Conservation (phyloP, 2,113 vertebrate genomes). For the Laticauda colubrina region DNA sequence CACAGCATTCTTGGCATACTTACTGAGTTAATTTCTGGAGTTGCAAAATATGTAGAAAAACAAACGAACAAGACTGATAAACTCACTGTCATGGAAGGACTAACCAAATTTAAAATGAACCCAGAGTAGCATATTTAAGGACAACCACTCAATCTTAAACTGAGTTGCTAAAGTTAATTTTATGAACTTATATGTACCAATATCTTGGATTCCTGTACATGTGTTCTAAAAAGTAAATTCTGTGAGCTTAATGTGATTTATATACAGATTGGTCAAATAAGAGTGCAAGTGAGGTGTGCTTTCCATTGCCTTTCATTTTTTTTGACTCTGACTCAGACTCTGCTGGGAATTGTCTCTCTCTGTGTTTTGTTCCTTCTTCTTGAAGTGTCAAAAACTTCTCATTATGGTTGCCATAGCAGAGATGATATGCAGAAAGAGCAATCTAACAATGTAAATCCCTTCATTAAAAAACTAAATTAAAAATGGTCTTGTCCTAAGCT, state of each 20-base stretch:
- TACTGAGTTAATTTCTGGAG: neutral
- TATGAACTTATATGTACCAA: neutral
- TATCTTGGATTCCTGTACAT: neutral
- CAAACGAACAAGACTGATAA: neutral
- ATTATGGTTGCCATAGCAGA: constrained; percentile 3
- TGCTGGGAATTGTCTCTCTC: neutral
- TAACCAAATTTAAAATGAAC: neutral
- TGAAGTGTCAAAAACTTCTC: constrained; percentile 9
- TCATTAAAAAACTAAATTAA: constrained; percentile 8
- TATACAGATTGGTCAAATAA: neutral
- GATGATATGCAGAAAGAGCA: neutral
- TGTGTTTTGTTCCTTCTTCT: neutral
- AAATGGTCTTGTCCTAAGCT: constrained; percentile 21
- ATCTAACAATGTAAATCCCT: constrained; percentile 7
- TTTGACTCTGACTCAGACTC: neutral
- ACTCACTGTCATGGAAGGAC: neutral
- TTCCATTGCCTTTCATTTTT: neutral
- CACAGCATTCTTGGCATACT: neutral
- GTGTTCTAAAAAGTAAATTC: neutral
- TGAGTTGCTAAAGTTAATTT: neutral
- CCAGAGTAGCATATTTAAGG: neutral
- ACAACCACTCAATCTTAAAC: neutral
- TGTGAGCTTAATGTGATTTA: neutral
- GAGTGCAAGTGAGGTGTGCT: neutral
- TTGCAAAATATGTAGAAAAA: neutral